phyloP scores from a whole-genome alignment of 2,113 vertebrate genomes.

The Acrocephalus arundinaceus region DNA sequence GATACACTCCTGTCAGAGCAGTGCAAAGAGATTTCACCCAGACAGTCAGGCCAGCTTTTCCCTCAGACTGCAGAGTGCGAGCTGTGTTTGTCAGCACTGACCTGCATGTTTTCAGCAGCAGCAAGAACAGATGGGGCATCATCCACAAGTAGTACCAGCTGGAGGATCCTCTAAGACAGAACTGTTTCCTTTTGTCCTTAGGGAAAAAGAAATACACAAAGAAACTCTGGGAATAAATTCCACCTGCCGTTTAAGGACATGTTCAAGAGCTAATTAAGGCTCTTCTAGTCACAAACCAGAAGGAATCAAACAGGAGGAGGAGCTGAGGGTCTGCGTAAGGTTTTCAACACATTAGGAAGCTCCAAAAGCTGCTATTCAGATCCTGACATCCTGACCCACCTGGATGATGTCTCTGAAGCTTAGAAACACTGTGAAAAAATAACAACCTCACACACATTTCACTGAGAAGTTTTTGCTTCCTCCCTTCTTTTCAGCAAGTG shows the following conservation, averaged over 20 bases:
- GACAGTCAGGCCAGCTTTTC: background rate
- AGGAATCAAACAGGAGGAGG: slow-evolving; percentile 5
- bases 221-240: background rate
- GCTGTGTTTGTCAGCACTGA: background rate
- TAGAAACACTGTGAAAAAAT: background rate
- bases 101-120: background rate
- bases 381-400: background rate
- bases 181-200: background rate
- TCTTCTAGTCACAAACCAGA: background rate
- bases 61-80: background rate
- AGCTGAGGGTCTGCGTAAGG: background rate
- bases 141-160: background rate
- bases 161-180: background rate
- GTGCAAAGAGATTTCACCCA: background rate
- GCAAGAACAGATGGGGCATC: background rate
- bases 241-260: background rate
- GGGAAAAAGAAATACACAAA: background rate
- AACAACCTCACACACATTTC: background rate
- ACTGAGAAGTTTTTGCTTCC: background rate
- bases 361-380: background rate
- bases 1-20: background rate
- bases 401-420: background rate
- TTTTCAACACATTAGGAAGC: background rate
- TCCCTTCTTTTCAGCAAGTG: background rate
- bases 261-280: slow-evolving; percentile 14